These are phyloP conservation scores for Oplegnathus fasciatus DNA, from an alignment of 2,113 vertebrate species.

Conservation along the genomic window DNA sequence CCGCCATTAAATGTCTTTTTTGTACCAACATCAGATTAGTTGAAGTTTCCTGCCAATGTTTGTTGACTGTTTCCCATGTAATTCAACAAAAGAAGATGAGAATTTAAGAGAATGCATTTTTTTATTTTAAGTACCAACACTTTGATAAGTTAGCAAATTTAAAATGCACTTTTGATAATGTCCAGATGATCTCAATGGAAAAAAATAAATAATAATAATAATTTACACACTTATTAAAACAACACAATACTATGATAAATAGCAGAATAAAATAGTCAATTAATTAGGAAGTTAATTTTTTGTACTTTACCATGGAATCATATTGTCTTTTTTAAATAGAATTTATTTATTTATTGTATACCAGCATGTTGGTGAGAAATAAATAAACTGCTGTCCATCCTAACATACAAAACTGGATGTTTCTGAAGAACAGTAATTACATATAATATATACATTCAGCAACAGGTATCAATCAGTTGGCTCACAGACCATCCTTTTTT, in stretches of 20 bases:
- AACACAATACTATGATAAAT: slow-evolving; percentile 43
- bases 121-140: slow-evolving; percentile 52
- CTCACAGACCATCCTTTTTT: background rate
- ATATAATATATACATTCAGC: slow-evolving; percentile 24
- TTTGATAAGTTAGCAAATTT: slow-evolving; percentile 33
- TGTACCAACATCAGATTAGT: background rate
- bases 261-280: slow-evolving; percentile 21
- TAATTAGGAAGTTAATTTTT: background rate
- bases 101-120: slow-evolving; percentile 8
- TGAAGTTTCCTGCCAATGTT: background rate
- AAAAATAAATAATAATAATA: slow-evolving; percentile 61
- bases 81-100: background rate
- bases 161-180: slow-evolving; percentile 20
- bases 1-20: background rate
- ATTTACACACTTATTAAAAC: slow-evolving; percentile 34
- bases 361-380: slow-evolving; percentile 35
- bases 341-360: slow-evolving; percentile 2
- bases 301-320: slow-evolving; percentile 6
- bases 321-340: slow-evolving; percentile 47
- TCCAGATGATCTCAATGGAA: slow-evolving; percentile 5
- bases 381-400: slow-evolving; percentile 40
- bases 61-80: background rate
- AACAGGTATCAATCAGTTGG: background rate
- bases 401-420: slow-evolving; percentile 32
- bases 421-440: slow-evolving; percentile 30